phyloP scores from a whole-genome alignment of 2,888 invertebrate genomes.

The Drosophila acutilabella region DNA sequence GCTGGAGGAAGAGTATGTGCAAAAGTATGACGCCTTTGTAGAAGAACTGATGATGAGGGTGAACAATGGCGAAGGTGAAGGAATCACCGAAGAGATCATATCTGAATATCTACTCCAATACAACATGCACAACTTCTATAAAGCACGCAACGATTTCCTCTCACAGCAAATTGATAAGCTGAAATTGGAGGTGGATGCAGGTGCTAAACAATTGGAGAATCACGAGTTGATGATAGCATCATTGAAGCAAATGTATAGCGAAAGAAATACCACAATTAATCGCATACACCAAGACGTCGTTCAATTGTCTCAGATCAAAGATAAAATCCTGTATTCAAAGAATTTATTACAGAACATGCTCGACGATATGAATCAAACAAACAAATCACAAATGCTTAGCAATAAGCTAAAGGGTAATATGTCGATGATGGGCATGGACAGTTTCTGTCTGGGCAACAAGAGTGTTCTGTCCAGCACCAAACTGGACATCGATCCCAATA shows the following conservation, averaged over 20 bases:
- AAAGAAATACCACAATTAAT: slow-evolving; percentile 79
- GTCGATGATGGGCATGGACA: slow-evolving; percentile 65
- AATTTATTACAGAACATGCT: slow-evolving; percentile 79
- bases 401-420: slow-evolving; percentile 74
- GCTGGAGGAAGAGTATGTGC: slow-evolving; percentile 73
- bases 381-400: slow-evolving; percentile 74
- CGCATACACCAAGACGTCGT: slow-evolving; percentile 82
- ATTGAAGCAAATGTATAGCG: slow-evolving; percentile 80
- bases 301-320: slow-evolving; percentile 83
- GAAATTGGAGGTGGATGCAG: slow-evolving; percentile 70
- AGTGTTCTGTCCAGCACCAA: slow-evolving; percentile 83
- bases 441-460: slow-evolving; percentile 71
- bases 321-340: slow-evolving; percentile 83
- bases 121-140: slow-evolving; percentile 76
- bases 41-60: slow-evolving; percentile 80
- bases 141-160: slow-evolving; percentile 78
- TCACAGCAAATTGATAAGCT: slow-evolving; percentile 77
- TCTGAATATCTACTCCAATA: slow-evolving; percentile 82
- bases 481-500: slow-evolving; percentile 81
- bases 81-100: slow-evolving; percentile 77
- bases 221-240: slow-evolving; percentile 82
- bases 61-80: slow-evolving; percentile 69
- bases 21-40: slow-evolving; percentile 73
- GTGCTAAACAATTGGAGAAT: slow-evolving; percentile 73
- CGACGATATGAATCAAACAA: slow-evolving; percentile 68